Conservation (phyloP, 2,797 vertebrate species). For the Aulostomus chinensis region DNA sequence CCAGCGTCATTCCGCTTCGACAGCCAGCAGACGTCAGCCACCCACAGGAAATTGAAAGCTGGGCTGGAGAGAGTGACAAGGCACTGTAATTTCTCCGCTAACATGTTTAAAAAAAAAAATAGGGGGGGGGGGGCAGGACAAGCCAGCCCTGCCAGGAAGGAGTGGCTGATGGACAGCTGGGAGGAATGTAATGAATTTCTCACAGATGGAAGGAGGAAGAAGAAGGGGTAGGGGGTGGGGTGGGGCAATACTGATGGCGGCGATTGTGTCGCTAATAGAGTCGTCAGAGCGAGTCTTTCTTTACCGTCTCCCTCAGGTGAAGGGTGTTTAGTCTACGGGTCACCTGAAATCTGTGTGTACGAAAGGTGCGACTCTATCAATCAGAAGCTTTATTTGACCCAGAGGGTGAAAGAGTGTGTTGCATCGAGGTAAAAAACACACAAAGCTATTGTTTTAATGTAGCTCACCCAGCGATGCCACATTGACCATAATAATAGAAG, state of each 20-base stretch:
- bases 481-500: too few relatives aligned
- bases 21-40: slow-evolving; percentile 58
- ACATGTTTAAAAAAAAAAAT: slow-evolving; percentile 8
- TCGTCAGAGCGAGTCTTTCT: too few relatives aligned
- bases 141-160: slow-evolving; percentile 28
- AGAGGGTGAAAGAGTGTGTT: too few relatives aligned
- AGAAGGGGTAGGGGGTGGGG: too few relatives aligned
- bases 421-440: too few relatives aligned
- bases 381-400: too few relatives aligned
- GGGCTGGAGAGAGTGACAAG: slow-evolving; percentile 31
- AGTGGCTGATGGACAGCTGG: slow-evolving; percentile 48
- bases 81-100: slow-evolving; percentile 37
- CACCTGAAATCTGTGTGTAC: neutral
- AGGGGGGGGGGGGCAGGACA: slow-evolving; percentile 13
- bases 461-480: too few relatives aligned
- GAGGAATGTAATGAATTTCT: slow-evolving; percentile 53
- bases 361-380: too few relatives aligned
- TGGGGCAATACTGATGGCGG: slow-evolving; percentile 43
- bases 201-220: slow-evolving; percentile 6
- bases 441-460: too few relatives aligned
- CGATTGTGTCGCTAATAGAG: slow-evolving; percentile 21
- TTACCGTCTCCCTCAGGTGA: too few relatives aligned
- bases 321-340: too few relatives aligned
- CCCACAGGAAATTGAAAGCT: slow-evolving; percentile 64
- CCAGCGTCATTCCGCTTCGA: slow-evolving; percentile 15